phyloP scores from a whole-genome alignment of 2,888 invertebrate species.

The Oxyteleia sp. region DNA sequence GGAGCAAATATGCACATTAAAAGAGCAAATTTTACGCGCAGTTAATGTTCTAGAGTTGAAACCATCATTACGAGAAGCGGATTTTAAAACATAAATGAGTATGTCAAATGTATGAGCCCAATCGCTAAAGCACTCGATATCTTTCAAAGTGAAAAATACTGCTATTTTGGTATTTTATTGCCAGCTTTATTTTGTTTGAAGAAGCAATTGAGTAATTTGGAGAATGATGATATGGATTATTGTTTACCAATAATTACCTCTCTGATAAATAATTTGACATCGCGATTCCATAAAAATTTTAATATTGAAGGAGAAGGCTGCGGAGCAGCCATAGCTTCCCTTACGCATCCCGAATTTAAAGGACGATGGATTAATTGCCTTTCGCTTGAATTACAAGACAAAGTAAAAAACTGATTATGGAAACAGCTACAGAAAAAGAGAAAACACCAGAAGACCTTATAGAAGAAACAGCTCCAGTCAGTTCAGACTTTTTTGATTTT shows the following conservation, averaged over 20 bases:
- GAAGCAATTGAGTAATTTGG: neutral
- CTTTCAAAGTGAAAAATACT: conserved; percentile 11
- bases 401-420: too few relatives aligned
- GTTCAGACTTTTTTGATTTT: conserved; percentile 6
- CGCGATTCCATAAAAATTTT: neutral
- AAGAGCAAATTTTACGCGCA: neutral
- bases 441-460: too few relatives aligned
- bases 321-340: conserved; percentile 11
- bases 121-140: conserved; percentile 3
- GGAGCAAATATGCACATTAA: neutral
- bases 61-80: neutral
- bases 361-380: neutral
- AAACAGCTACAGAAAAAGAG: neutral
- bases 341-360: conserved; percentile 8
- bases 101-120: neutral
- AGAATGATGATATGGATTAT: neutral
- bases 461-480: too few relatives aligned
- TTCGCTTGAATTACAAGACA: too few relatives aligned
- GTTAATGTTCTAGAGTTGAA: neutral
- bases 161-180: conserved; percentile 1
- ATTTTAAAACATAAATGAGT: conserved; percentile 10
- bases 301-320: neutral
- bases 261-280: neutral
- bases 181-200: conserved; percentile 21
- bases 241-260: neutral